A percentile compares a stretch with the other conserved stretches of the same genome.
Conservation (phyloP, 35 echinoderm and acorn worm species). For the Lytechinus variegatus region DNA sequence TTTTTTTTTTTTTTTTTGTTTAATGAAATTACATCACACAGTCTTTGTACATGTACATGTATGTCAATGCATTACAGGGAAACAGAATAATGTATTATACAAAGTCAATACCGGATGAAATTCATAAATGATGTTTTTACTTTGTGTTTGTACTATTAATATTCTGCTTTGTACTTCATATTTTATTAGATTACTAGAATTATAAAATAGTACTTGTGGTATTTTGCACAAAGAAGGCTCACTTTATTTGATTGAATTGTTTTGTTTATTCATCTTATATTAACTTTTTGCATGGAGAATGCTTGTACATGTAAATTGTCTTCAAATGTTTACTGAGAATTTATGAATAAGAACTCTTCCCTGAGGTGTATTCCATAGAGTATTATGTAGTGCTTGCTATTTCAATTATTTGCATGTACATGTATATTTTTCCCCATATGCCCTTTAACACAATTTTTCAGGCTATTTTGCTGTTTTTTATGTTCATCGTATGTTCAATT, state of each 20-base stretch:
- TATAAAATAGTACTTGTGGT: neutral
- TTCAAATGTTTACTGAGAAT: neutral
- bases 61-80: neutral
- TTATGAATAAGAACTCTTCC: neutral
- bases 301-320: neutral
- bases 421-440: neutral
- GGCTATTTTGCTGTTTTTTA: neutral
- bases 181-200: conserved; percentile 1
- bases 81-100: neutral
- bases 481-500: neutral
- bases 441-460: neutral
- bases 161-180: neutral
- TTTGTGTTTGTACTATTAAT: neutral
- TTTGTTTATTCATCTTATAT: neutral
- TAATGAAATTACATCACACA: too few relatives aligned
- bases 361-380: too few relatives aligned
- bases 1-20: neutral
- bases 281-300: neutral
- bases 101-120: neutral
- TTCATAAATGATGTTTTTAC: neutral
- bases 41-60: too few relatives aligned
- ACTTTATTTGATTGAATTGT: neutral
- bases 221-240: conserved; percentile 2
- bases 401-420: neutral
- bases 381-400: too few relatives aligned